Conservation (phyloP, 2,888 invertebrate genomes). For the Ophonus ardosiacus region DNA sequence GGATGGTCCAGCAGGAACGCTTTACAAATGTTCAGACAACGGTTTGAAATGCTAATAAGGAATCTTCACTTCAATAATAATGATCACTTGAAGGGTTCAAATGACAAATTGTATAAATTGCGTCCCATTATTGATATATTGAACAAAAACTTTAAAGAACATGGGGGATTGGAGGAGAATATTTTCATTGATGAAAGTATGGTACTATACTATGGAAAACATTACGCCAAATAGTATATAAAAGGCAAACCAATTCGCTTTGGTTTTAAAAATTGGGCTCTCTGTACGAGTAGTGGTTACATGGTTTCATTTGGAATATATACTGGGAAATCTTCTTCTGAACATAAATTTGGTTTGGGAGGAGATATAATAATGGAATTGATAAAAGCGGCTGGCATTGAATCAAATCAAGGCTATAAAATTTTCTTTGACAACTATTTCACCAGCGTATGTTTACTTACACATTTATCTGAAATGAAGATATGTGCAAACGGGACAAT, state of each 20-base stretch:
- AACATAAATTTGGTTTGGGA: neutral
- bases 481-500: slow-evolving; percentile 62
- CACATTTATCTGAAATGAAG: slow-evolving; percentile 29
- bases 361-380: slow-evolving; percentile 65
- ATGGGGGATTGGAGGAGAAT: slow-evolving; percentile 63
- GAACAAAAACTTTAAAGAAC: slow-evolving; percentile 55
- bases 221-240: slow-evolving; percentile 67
- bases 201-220: slow-evolving; percentile 67
- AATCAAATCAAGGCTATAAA: too few species aligned
- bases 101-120: slow-evolving; percentile 51
- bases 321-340: slow-evolving; percentile 65
- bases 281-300: slow-evolving; percentile 67
- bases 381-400: slow-evolving; percentile 61
- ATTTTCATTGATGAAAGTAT: slow-evolving; percentile 67
- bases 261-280: slow-evolving; percentile 66
- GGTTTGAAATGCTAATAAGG: slow-evolving; percentile 55
- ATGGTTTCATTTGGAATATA: slow-evolving; percentile 67
- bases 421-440: too few species aligned
- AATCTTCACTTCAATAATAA: slow-evolving; percentile 38
- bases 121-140: slow-evolving; percentile 56
- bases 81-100: slow-evolving; percentile 61
- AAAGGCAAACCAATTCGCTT: slow-evolving; percentile 68
- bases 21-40: too few species aligned
- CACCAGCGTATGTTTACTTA: too few species aligned
- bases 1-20: too few species aligned